These are phyloP conservation scores for Ciconia maguari DNA, from an alignment of 2,113 vertebrate species.

Conservation along the genomic window DNA sequence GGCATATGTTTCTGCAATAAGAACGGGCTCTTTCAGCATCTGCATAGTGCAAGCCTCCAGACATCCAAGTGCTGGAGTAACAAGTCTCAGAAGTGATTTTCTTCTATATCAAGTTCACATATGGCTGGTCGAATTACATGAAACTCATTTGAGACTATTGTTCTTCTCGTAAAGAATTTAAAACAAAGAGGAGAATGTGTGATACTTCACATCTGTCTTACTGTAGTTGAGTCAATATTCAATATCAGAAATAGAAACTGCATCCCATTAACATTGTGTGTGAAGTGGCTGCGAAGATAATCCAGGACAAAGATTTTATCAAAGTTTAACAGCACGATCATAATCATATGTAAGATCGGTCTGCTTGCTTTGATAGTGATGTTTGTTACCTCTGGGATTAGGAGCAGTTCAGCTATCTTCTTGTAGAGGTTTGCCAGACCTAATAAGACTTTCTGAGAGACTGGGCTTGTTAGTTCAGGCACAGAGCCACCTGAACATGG, in stretches of 20 bases:
- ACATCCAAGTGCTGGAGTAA: background rate
- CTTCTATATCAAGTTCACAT: background rate
- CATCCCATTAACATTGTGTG: background rate
- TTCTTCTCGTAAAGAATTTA: background rate
- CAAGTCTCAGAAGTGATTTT: background rate
- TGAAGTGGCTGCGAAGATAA: background rate
- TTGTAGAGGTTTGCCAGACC: background rate
- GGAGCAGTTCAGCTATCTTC: background rate
- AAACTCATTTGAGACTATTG: background rate
- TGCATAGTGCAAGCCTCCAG: background rate
- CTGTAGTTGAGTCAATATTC: background rate
- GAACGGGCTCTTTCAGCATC: background rate
- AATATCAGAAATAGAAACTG: background rate
- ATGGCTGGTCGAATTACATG: background rate
- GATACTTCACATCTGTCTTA: background rate
- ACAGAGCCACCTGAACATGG: background rate
- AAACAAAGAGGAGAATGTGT: background rate
- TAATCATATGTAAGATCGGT: background rate
- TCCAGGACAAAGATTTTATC: background rate
- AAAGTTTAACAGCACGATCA: background rate
- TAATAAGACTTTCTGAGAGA: background rate
- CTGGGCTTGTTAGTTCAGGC: background rate
- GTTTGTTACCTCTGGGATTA: background rate
- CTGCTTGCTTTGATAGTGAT: background rate
- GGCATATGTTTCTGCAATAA: background rate